phyloP scores from a whole-genome alignment of 2,888 invertebrate genomes.

The Fissipunctia ypsillon region DNA sequence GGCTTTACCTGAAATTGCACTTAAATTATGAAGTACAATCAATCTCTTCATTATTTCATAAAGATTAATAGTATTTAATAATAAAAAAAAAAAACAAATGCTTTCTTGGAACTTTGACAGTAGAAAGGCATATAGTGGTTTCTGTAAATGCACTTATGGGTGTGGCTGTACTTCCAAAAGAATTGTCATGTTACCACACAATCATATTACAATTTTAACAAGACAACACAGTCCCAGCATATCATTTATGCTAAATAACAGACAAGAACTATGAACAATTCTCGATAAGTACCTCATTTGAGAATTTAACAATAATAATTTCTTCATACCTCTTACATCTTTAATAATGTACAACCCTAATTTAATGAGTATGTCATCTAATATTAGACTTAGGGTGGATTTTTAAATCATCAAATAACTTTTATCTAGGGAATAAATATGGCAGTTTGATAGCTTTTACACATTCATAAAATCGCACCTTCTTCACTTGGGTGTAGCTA shows the following conservation, averaged over 20 bases:
- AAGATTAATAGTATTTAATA: slow-evolving; percentile 14
- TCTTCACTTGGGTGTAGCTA: too few relatives aligned
- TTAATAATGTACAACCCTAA: slow-evolving; percentile 13
- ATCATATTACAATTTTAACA: not conserved
- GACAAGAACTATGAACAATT: not conserved
- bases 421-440: not conserved
- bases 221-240: not conserved
- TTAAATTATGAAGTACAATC: slow-evolving; percentile 32
- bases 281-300: not conserved
- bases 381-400: not conserved
- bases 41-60: slow-evolving; percentile 34
- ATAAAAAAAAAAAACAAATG: slow-evolving; percentile 35
- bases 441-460: not conserved
- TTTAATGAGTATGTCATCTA: slow-evolving; percentile 10
- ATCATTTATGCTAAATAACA: not conserved
- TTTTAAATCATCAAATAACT: not conserved
- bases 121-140: slow-evolving; percentile 58
- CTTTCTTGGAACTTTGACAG: slow-evolving; percentile 45
- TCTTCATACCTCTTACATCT: not conserved
- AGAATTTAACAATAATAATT: not conserved
- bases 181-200: not conserved
- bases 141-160: slow-evolving; percentile 18
- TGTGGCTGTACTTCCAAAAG: not conserved
- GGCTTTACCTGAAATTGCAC: slow-evolving; percentile 48
- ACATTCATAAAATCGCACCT: not conserved